Conservation (phyloP, 1,140 invertebrate genomes). For the Globodera rostochiensis region DNA sequence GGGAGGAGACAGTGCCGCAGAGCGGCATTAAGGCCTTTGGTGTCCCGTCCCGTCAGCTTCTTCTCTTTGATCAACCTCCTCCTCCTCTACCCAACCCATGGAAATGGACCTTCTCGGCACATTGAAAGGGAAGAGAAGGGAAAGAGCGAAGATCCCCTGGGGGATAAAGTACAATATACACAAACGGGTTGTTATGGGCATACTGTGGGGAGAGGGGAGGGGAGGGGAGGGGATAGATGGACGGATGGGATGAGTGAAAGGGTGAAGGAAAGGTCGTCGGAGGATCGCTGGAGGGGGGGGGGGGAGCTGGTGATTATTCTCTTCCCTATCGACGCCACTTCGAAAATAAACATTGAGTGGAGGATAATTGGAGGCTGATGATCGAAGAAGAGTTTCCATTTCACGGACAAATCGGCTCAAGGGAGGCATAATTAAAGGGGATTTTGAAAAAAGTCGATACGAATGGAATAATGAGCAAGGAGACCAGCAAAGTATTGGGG, state of each 20-base stretch:
- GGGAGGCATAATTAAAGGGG: constrained; percentile 8
- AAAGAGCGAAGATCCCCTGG: neutral
- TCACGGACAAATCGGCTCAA: constrained; percentile 15
- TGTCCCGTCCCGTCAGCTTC: neutral
- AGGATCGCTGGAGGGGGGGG: neutral
- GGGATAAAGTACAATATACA: neutral
- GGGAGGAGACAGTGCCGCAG: neutral
- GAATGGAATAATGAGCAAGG: neutral
- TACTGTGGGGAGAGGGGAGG: neutral
- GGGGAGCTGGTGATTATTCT: neutral
- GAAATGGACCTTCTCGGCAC: too few relatives aligned
- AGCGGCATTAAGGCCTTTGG: neutral
- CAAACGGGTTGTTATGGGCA: neutral
- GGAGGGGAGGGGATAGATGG: too few relatives aligned
- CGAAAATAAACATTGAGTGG: constrained; percentile 11
- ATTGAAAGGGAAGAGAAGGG: too few relatives aligned
- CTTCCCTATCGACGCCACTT: neutral
- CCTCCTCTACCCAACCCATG: too few relatives aligned
- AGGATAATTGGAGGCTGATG: constrained; percentile 2
- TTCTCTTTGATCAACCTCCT: neutral
- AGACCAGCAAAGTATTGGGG: too few relatives aligned
- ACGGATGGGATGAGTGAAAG: neutral
- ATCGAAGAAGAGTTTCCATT: constrained; percentile 4
- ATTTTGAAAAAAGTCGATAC: neutral
- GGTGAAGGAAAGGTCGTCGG: neutral